phyloP scores from a whole-genome alignment of 2,888 invertebrate genomes.

The Lochmaea capreae region DNA sequence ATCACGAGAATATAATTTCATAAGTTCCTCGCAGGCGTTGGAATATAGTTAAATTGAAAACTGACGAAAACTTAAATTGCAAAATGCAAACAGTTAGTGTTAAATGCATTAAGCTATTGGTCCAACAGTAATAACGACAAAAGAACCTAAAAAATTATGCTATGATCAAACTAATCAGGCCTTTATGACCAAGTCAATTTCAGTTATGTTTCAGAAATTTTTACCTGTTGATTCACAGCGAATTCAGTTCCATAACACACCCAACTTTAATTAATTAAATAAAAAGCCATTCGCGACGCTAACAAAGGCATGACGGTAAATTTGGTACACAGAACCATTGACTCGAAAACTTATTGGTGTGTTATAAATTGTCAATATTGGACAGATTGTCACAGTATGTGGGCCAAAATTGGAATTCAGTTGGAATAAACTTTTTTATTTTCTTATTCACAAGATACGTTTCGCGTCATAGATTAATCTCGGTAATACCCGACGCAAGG shows the following conservation, averaged over 20 bases:
- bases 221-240: background rate
- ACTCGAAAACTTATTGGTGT: conserved; percentile 23
- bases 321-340: conserved; percentile 11
- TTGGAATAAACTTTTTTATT: background rate
- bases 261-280: conserved; percentile 17
- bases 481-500: too few species aligned
- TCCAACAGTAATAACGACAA: too few species aligned
- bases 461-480: too few species aligned
- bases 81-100: too few species aligned
- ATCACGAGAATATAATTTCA: too few species aligned
- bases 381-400: conserved; percentile 2
- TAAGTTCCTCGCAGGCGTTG: too few species aligned
- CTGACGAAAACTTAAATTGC: too few species aligned
- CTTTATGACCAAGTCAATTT: too few species aligned
- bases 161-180: too few species aligned
- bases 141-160: too few species aligned
- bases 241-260: background rate
- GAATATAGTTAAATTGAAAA: too few species aligned
- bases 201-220: background rate
- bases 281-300: conserved; percentile 13
- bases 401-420: background rate
- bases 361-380: conserved; percentile 21
- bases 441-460: background rate
- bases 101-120: too few species aligned
- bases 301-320: background rate